Evolutionary conservation across 2,888 invertebrate species (phyloP).

Genomic region (Nomada fucata): DNA sequence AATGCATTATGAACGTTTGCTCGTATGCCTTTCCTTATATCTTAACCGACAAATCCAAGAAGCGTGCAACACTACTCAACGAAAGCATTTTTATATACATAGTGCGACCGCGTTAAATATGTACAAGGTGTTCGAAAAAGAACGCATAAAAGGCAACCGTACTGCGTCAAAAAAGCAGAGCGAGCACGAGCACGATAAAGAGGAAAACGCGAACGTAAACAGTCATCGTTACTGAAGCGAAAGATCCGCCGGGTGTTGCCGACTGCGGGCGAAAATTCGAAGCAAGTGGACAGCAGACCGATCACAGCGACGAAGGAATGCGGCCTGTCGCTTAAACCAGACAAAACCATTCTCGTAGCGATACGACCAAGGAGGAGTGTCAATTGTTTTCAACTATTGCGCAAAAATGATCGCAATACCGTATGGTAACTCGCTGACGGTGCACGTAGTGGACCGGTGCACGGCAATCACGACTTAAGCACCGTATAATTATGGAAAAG

Average conservation of each 20-base stretch:
- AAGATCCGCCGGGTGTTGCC: too few relatives aligned
- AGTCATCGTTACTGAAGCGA: too few relatives aligned
- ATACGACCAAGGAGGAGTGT: background rate
- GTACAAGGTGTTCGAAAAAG: too few relatives aligned
- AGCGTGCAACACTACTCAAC: constrained; percentile 14
- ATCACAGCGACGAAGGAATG: background rate
- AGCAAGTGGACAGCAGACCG: background rate
- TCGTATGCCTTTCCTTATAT: constrained; percentile 4
- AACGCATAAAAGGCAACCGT: too few relatives aligned
- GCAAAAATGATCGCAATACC: constrained; percentile 15
- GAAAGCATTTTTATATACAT: constrained; percentile 28
- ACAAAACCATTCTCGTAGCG: background rate
- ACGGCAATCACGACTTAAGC: constrained; percentile 49
- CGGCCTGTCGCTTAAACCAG: too few relatives aligned
- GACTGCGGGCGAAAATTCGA: background rate
- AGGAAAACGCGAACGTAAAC: too few relatives aligned
- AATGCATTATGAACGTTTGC: constrained; percentile 19
- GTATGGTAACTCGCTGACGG: constrained; percentile 20
- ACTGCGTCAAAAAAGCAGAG: background rate
- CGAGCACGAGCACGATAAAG: background rate
- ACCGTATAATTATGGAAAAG: constrained; percentile 59
- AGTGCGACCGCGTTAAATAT: background rate
- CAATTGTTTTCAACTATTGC: constrained; percentile 12
- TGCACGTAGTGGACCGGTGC: constrained; percentile 9
- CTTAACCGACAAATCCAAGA: constrained; percentile 17